Evolutionary conservation across 35 echinoderm and acorn worm genomes (phyloP).

Genomic region (Anneissia japonica): DNA sequence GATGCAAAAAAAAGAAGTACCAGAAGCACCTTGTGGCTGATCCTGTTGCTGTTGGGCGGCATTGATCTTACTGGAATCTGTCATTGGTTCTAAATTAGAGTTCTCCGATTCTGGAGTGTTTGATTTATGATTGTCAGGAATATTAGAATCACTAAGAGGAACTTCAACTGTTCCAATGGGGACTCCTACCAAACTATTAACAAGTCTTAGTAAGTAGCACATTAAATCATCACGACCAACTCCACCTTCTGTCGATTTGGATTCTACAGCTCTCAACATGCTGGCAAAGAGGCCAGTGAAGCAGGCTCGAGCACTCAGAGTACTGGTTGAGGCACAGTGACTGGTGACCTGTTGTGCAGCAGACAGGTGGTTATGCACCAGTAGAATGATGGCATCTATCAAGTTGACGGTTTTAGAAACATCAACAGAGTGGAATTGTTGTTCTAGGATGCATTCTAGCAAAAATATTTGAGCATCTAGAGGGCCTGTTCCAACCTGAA

Average conservation of each 20-base stretch:
- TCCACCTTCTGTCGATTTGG: constrained; percentile 10
- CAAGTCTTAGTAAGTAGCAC: constrained; percentile 70
- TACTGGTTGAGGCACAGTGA: constrained; percentile 14
- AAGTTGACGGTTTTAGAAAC: constrained; percentile 34
- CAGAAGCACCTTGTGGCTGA: neutral
- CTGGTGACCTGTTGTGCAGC: constrained; percentile 33
- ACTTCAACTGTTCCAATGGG: neutral
- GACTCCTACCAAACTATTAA: constrained; percentile 21
- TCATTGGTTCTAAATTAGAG: constrained; percentile 10
- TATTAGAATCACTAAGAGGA: neutral
- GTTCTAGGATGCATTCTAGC: constrained; percentile 68
- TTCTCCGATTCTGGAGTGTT: neutral
- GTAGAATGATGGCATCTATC: constrained; percentile 26
- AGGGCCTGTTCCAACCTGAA: constrained; percentile 66
- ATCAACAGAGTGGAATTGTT: constrained; percentile 37
- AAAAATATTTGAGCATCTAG: constrained; percentile 90
- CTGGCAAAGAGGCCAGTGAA: constrained; percentile 53
- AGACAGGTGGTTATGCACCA: constrained; percentile 48
- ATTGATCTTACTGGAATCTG: constrained; percentile 45
- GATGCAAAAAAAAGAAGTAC: constrained; percentile 9
- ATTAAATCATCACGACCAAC: constrained; percentile 73
- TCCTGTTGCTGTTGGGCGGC: constrained; percentile 10
- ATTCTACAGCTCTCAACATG: constrained; percentile 42
- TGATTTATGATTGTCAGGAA: neutral
- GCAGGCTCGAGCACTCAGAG: constrained; percentile 31